Evolutionary conservation across 1,140 invertebrate genomes (phyloP), one percentile per base, ranked within the genome.

Genomic region (Delia radicum): DNA sequence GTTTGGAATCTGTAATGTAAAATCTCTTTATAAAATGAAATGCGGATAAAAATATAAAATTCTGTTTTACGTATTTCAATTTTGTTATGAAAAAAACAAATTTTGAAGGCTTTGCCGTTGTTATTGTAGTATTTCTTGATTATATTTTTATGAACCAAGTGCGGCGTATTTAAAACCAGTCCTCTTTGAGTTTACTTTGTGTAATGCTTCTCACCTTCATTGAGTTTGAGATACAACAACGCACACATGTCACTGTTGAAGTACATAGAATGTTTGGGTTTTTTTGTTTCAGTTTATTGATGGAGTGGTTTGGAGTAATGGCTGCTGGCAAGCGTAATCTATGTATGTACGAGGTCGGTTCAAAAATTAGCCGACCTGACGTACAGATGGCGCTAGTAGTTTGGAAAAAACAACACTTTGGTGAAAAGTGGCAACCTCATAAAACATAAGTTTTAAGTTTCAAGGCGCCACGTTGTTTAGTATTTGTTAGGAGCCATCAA

Each of bases 141-240:
- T 33, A 75, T n/a, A n/a, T n/a, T 29, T 27, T 28, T 33, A 31
- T 28, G 29, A 26, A 48, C n/a, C 37, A 73, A 48, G 37, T 75
- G 74, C 74, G 67, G 74, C 74, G 74, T 75, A 75, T 55, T 75
- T 63, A 61, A 75, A 75, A 75, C 65, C 74, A 71, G 65, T 71
- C 67, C 74, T 37, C 67, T 71, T 75, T 61, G 65, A 31, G n/a
- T 24, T 65, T 33, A 1, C 29, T 18, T 31, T 33, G n/a, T 33
- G 21, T 24, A 69, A 31, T 33, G 29, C 29, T 69, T 69, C 65
- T 69, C 65, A 69, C 65, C 65, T 69, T 69, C 65, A 69, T 69
- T 69, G 29, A 33, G 65, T 18, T n/a, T n/a, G n/a, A 55, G 48
- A 21, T 4, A 55, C 18, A 55, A 55, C 0, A 55, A 55, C 0